Conservation (phyloP, 2,113 vertebrate genomes). For the Ptychochromis oligacanthus region DNA sequence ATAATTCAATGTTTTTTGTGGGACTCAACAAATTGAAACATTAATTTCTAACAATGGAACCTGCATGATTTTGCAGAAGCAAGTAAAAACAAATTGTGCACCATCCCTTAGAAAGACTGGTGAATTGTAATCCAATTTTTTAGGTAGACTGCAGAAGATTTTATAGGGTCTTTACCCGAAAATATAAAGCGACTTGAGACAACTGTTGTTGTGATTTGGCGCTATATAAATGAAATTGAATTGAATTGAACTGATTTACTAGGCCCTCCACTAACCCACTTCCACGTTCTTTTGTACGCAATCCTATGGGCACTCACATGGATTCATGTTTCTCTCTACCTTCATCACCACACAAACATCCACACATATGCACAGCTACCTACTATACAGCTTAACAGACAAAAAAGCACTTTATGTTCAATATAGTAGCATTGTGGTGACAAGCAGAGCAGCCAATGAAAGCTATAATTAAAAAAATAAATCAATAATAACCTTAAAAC, state of each 20-base stretch:
- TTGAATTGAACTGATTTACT: too few relatives aligned
- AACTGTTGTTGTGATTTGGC: too few relatives aligned
- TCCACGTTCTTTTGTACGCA: neutral
- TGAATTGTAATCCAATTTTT: neutral
- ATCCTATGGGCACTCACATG: neutral
- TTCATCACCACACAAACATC: neutral
- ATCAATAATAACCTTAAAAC: conserved; percentile 20
- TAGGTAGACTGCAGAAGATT: too few relatives aligned
- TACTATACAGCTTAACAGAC: neutral
- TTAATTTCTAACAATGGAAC: neutral
- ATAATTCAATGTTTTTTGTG: neutral
- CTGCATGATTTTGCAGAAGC: neutral
- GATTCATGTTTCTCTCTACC: neutral
- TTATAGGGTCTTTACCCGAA: too few relatives aligned
- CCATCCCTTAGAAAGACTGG: neutral
- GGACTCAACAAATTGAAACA: neutral
- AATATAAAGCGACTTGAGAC: too few relatives aligned
- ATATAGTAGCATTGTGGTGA: conserved; percentile 11
- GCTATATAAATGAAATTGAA: too few relatives aligned
- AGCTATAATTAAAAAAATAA: conserved; percentile 1
- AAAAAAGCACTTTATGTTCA: conserved; percentile 11
- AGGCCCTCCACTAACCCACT: neutral
- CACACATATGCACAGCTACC: neutral
- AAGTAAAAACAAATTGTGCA: neutral
- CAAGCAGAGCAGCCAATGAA: conserved; percentile 18